Conservation (phyloP, 1,140 invertebrate species). For the Diploscapter pachys region DNA sequence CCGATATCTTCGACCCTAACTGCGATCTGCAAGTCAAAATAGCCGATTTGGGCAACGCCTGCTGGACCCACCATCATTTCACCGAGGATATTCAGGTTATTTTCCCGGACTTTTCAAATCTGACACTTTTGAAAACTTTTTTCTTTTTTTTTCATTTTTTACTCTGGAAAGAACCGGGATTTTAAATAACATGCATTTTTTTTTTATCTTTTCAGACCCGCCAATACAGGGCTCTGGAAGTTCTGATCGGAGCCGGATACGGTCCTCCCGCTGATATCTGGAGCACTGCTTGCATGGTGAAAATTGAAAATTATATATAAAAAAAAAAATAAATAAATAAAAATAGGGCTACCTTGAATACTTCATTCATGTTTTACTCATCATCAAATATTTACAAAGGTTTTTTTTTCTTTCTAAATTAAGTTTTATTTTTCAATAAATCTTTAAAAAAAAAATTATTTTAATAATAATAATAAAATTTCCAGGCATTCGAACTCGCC, state of each 20-base stretch:
- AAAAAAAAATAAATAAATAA: too few relatives aligned
- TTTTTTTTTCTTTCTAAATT: too few relatives aligned
- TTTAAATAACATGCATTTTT: too few relatives aligned
- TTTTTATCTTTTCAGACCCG: slow-evolving; percentile 59
- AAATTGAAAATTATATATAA: too few relatives aligned
- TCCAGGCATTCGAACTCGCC: slow-evolving; percentile 88
- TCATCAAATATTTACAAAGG: too few relatives aligned
- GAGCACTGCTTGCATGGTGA: slow-evolving; percentile 95
- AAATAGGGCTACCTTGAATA: too few relatives aligned
- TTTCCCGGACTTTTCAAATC: slow-evolving; percentile 79
- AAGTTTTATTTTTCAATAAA: slow-evolving; percentile 37
- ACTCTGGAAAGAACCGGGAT: too few relatives aligned
- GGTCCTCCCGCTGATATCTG: slow-evolving; percentile 92
- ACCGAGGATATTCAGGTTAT: slow-evolving; percentile 81
- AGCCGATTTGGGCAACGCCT: slow-evolving; percentile 96
- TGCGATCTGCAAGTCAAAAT: slow-evolving; percentile 74
- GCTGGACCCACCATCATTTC: slow-evolving; percentile 83
- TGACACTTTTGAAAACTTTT: not conserved
- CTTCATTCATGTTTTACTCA: too few relatives aligned
- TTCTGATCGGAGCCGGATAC: slow-evolving; percentile 87
- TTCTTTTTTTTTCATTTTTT: too few relatives aligned
- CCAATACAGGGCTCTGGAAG: slow-evolving; percentile 77
- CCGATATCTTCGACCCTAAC: slow-evolving; percentile 24
- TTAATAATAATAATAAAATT: not conserved
- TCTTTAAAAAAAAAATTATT: slow-evolving; percentile 20